phyloP scores from a whole-genome alignment of 2,113 vertebrate species.

The Oxygymnocypris stewartii region DNA sequence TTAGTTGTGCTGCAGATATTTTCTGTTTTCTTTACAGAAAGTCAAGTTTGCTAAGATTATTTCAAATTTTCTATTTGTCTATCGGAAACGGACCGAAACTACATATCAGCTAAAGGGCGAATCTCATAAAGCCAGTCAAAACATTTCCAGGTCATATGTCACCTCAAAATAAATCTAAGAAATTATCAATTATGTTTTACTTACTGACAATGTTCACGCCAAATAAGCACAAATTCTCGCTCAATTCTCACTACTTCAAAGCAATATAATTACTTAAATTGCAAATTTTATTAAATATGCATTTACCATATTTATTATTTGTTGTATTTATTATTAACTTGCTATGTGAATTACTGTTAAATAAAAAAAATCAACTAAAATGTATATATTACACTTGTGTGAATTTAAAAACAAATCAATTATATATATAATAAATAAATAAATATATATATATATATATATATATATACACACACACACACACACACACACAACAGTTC shows the following conservation, averaged over 20 bases:
- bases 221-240: not conserved
- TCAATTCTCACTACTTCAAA: not conserved
- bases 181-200: not conserved
- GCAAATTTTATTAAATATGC: not conserved
- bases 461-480: too few species aligned
- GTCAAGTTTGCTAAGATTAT: not conserved
- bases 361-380: too few species aligned
- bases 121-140: not conserved
- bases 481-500: too few species aligned
- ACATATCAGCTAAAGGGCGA: not conserved
- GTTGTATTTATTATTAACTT: not conserved
- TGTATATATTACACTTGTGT: too few species aligned
- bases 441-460: not conserved
- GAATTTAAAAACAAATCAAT: not conserved
- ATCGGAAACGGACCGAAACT: not conserved
- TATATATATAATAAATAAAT: not conserved
- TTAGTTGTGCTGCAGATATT: not conserved
- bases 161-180: not conserved
- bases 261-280: not conserved
- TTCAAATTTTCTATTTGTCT: not conserved
- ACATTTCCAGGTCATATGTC: not conserved
- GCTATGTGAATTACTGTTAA: not conserved
- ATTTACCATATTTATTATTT: not conserved
- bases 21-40: not conserved
- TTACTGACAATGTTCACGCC: not conserved